These are phyloP conservation scores for Apotomis capreana DNA, from an alignment of 2,888 invertebrate species.

Conservation along the genomic window DNA sequence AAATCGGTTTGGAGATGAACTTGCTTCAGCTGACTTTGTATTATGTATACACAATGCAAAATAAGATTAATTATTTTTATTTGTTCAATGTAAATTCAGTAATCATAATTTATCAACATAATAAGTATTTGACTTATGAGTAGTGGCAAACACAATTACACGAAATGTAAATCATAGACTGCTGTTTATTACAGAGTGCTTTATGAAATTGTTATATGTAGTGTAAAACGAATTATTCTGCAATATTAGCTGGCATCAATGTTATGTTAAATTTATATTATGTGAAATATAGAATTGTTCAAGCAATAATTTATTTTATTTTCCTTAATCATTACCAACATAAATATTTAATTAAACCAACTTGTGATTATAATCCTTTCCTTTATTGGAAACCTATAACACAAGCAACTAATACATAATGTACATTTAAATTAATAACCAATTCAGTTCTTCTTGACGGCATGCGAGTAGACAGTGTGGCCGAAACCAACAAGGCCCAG, in stretches of 20 bases:
- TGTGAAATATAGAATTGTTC: slow-evolving; percentile 59
- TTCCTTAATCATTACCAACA: background rate
- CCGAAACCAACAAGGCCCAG: slow-evolving; percentile 67
- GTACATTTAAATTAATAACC: slow-evolving; percentile 48
- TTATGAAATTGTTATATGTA: slow-evolving; percentile 34
- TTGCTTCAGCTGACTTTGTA: background rate
- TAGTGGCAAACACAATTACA: slow-evolving; percentile 24
- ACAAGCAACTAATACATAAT: slow-evolving; percentile 65
- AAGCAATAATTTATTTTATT: slow-evolving; percentile 38
- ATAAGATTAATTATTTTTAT: background rate
- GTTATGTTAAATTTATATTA: slow-evolving; percentile 40
- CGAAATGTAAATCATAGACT: slow-evolving; percentile 40
- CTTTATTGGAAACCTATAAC: slow-evolving; percentile 56
- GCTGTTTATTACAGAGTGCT: slow-evolving; percentile 40
- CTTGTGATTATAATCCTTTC: slow-evolving; percentile 54
- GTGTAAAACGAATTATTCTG: slow-evolving; percentile 31
- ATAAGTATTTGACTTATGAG: background rate
- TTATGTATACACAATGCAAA: background rate
- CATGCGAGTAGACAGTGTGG: slow-evolving; percentile 69
- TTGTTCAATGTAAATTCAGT: background rate
- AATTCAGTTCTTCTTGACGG: slow-evolving; percentile 67
- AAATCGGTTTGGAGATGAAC: background rate
- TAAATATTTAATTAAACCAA: slow-evolving; percentile 25
- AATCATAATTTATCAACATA: background rate
- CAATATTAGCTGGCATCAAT: slow-evolving; percentile 34